Conservation (phyloP, 1,140 invertebrate species). For the Drosophila pectinifera region DNA sequence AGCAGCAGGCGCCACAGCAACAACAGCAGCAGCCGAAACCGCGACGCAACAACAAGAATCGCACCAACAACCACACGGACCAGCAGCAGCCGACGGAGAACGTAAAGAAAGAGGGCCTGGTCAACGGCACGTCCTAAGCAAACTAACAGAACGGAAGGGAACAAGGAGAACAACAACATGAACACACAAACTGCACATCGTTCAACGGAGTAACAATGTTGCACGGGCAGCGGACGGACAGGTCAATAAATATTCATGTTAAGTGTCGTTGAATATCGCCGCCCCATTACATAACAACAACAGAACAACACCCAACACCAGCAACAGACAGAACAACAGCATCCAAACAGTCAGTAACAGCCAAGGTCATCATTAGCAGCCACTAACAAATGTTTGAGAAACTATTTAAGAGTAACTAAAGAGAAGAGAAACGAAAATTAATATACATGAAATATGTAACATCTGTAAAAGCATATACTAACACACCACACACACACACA, state of each 20-base stretch:
- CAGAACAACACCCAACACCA: slow-evolving; percentile 36
- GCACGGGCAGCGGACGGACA: slow-evolving; percentile 45
- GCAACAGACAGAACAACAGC: slow-evolving; percentile 33
- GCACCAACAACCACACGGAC: slow-evolving; percentile 75
- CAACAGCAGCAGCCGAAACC: slow-evolving; percentile 74
- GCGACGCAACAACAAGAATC: slow-evolving; percentile 79
- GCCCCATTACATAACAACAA: slow-evolving; percentile 35
- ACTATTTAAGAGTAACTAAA: slow-evolving; percentile 72
- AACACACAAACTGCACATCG: slow-evolving; percentile 57
- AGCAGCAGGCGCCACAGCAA: slow-evolving; percentile 47
- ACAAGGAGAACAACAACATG: slow-evolving; percentile 33
- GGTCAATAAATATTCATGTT: slow-evolving; percentile 66
- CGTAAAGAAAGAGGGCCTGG: slow-evolving; percentile 78
- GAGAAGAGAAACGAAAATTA: slow-evolving; percentile 40
- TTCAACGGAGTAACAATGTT: slow-evolving; percentile 41
- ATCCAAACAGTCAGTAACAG: slow-evolving; percentile 27
- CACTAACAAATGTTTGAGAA: slow-evolving; percentile 68
- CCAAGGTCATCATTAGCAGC: slow-evolving; percentile 31
- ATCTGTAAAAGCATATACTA: slow-evolving; percentile 66
- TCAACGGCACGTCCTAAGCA: slow-evolving; percentile 82
- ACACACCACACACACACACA: slow-evolving; percentile 43
- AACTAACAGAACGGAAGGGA: slow-evolving; percentile 21
- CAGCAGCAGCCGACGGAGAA: slow-evolving; percentile 59
- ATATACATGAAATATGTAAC: slow-evolving; percentile 75
- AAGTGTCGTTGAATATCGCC: slow-evolving; percentile 42